Percentiles rank a stretch among this genome's conserved stretches.
Evolutionary conservation across 2,888 invertebrate genomes (phyloP).

Genomic region (Drosophila seclusa): DNA sequence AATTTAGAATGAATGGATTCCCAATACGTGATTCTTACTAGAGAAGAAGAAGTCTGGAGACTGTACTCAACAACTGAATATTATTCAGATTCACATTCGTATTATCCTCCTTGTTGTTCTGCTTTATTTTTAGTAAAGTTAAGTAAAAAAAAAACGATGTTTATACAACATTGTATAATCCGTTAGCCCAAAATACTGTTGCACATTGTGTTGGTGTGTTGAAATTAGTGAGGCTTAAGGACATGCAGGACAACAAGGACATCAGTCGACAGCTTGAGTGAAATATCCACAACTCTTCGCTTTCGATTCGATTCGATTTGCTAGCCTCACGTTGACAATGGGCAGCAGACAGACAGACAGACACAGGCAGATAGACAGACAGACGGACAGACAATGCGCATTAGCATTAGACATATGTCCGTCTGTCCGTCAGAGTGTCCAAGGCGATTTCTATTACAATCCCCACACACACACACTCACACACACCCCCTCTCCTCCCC

Average conservation of each 20-base stretch:
- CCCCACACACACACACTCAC: not conserved
- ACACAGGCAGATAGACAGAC: not conserved
- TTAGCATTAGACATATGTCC: slow-evolving; percentile 71
- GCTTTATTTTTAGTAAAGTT: not conserved
- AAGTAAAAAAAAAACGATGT: not conserved
- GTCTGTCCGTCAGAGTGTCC: slow-evolving; percentile 12
- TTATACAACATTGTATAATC: slow-evolving; percentile 2
- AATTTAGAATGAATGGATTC: not conserved
- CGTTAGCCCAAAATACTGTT: slow-evolving; percentile 3
- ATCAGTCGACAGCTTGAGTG: slow-evolving; percentile 46
- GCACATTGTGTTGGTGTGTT: slow-evolving; percentile 23
- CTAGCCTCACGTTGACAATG: slow-evolving; percentile 58
- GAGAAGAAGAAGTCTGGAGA: not conserved
- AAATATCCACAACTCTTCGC: slow-evolving; percentile 66
- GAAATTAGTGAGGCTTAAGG: slow-evolving; percentile 55
- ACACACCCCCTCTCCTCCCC: not conserved
- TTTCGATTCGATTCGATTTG: slow-evolving; percentile 29
- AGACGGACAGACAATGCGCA: slow-evolving; percentile 62
- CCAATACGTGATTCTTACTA: not conserved
- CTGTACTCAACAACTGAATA: not conserved
- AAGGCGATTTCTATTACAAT: slow-evolving; percentile 62
- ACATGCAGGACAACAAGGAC: slow-evolving; percentile 11
- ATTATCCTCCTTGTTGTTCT: not conserved
- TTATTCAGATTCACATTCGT: not conserved
- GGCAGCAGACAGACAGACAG: not conserved